Conservation (phyloP, 2,888 invertebrate species). For the Penaeus monodon region DNA sequence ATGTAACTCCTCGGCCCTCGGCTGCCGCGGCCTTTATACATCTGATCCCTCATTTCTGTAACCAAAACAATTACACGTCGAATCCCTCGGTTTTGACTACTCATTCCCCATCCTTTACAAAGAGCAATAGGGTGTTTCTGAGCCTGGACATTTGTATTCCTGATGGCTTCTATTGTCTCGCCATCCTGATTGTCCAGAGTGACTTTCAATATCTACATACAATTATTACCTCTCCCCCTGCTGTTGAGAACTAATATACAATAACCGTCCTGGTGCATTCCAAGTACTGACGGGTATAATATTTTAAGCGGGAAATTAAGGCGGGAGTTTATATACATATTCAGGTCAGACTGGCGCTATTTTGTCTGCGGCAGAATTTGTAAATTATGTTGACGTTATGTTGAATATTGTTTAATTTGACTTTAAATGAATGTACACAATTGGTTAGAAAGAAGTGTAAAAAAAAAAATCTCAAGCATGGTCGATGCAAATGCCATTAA, state of each 20-base stretch:
- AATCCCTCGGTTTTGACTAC: constrained; percentile 20
- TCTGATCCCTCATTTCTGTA: background rate
- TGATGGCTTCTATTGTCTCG: constrained; percentile 37
- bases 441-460: no score
- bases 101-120: constrained; percentile 30
- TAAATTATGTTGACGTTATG: no score
- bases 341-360: constrained; percentile 13
- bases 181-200: constrained; percentile 41
- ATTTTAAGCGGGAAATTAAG: constrained; percentile 27
- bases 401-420: no score
- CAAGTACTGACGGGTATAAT: constrained; percentile 23
- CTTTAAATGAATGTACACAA: no score
- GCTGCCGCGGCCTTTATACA: background rate
- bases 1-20: no score
- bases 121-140: constrained; percentile 20
- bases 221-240: constrained; percentile 33
- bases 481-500: no score
- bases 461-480: no score
- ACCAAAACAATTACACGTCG: constrained; percentile 26
- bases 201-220: constrained; percentile 47
- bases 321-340: constrained; percentile 24
- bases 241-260: background rate
- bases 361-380: no score
- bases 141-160: constrained; percentile 5
- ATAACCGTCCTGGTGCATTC: constrained; percentile 15